These are phyloP conservation scores for Corydoras maculifer DNA, from an alignment of 2,113 vertebrate species.

Conservation along the genomic window DNA sequence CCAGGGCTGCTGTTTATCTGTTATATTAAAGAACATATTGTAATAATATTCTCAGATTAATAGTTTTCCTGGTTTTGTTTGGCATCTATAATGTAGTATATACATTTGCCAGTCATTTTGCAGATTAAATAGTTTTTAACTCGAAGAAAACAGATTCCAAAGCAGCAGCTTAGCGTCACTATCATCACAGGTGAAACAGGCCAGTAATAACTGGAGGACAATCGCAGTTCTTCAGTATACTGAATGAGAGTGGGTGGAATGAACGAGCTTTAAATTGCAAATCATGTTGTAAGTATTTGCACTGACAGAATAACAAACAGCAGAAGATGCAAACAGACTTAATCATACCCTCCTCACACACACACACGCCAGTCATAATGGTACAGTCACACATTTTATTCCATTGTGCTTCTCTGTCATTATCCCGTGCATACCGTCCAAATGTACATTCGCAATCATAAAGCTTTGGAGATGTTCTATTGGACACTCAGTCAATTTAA, in stretches of 20 bases:
- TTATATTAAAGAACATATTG: too few relatives aligned
- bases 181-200: slow-evolving; percentile 2
- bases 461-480: slow-evolving; percentile 58
- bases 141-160: not conserved
- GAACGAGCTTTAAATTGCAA: slow-evolving; percentile 56
- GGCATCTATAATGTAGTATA: too few relatives aligned
- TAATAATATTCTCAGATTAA: too few relatives aligned
- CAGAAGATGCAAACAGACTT: slow-evolving; percentile 63
- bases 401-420: slow-evolving; percentile 47
- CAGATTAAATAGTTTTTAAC: not conserved
- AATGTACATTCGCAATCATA: slow-evolving; percentile 66
- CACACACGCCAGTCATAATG: slow-evolving; percentile 20
- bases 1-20: slow-evolving; percentile 29
- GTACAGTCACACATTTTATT: slow-evolving; percentile 33
- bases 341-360: slow-evolving; percentile 52
- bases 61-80: too few relatives aligned
- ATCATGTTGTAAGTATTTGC: slow-evolving; percentile 52
- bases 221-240: slow-evolving; percentile 36
- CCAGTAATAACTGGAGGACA: slow-evolving; percentile 3
- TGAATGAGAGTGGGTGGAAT: slow-evolving; percentile 53
- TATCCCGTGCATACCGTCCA: slow-evolving; percentile 57
- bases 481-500: slow-evolving; percentile 43
- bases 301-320: slow-evolving; percentile 60
- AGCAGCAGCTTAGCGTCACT: not conserved
- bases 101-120: too few relatives aligned